Evolutionary conservation across 2,888 invertebrate genomes (phyloP), one percentile per base, ranked within the genome.

Genomic region (Drosophila lutescens): DNA sequence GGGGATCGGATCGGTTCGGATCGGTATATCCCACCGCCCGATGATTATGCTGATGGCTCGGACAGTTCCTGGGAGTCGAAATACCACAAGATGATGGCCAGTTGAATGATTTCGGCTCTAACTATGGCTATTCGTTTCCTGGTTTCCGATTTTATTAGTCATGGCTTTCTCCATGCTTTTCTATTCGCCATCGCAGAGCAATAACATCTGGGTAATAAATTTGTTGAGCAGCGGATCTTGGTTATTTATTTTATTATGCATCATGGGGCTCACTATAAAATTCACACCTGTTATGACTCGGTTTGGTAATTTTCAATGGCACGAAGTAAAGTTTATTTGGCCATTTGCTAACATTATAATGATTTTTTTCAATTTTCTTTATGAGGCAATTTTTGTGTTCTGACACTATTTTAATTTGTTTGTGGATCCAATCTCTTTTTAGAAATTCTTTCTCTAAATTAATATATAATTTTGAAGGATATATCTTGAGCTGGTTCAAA

Each of bases 31-130:
- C 38, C 62, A 66, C 47, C 32, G 23, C 36, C 34, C 36, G 47
- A 66, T 63, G 26, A 50, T 63, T 63, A 63, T 63, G 49, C 62
- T 34, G 62, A 62, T 66, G 62, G 44, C 17, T 41, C 67, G 17
- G 62, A 63, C 62, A 63, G 34, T 66, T 40, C 67, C 40, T 63
- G 62, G 67, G 47, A 63, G 62, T 65, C 36, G n/a, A 66, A 66
- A 34, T 62, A 40, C 62, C 66, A 62, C 41, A 66, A 34, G 66
- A 63, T 26, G 46, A 56, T 44, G 62, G 36, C 13, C 62, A 23
- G 46, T 62, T 63, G 65, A 62, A 40, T 63, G 65, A 66, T 63
- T 65, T 49, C 34, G 44, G 23, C 32, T 30, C 30, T 8, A 30
- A 30, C 30, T 47, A 50, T 66, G 62, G 62, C 67, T 30, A 66